phyloP scores from a whole-genome alignment of 2,888 invertebrate genomes.

The Balanococcus diminutus region DNA sequence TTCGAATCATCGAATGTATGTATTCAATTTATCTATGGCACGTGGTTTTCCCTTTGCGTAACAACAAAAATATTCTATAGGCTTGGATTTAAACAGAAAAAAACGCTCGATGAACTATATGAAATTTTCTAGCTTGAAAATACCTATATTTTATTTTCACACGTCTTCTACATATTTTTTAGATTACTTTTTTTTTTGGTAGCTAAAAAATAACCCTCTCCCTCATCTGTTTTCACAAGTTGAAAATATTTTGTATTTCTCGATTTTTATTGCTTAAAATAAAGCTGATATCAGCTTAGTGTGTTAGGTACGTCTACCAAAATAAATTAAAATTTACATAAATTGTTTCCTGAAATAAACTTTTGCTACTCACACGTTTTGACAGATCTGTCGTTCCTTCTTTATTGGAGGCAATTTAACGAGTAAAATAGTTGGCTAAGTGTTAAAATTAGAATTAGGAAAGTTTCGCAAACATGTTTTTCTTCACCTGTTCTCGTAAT shows the following conservation, averaged over 20 bases:
- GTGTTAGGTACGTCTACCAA: too few species aligned
- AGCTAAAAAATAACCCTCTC: too few species aligned
- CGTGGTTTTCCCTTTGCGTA: neutral
- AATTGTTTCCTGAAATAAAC: too few species aligned
- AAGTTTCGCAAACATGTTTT: constrained; percentile 10
- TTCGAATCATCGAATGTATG: constrained; percentile 17
- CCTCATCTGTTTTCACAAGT: neutral
- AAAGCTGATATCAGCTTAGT: too few species aligned
- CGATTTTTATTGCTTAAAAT: too few species aligned
- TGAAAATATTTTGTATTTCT: too few species aligned
- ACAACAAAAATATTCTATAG: neutral
- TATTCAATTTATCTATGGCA: constrained; percentile 13
- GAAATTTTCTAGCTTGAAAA: constrained; percentile 16
- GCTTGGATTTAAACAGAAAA: neutral
- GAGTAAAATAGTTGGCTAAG: constrained; percentile 21
- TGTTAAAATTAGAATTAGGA: constrained; percentile 24
- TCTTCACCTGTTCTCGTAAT: constrained; percentile 39
- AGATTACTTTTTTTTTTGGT: neutral
- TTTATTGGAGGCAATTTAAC: neutral
- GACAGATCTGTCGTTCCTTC: neutral
- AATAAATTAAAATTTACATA: too few species aligned
- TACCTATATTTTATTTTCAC: constrained; percentile 8
- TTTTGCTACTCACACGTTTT: too few species aligned
- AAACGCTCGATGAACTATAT: constrained; percentile 16
- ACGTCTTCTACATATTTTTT: neutral